phyloP scores from a whole-genome alignment of 2,888 invertebrate genomes.

The Chydorus sphaericus region DNA sequence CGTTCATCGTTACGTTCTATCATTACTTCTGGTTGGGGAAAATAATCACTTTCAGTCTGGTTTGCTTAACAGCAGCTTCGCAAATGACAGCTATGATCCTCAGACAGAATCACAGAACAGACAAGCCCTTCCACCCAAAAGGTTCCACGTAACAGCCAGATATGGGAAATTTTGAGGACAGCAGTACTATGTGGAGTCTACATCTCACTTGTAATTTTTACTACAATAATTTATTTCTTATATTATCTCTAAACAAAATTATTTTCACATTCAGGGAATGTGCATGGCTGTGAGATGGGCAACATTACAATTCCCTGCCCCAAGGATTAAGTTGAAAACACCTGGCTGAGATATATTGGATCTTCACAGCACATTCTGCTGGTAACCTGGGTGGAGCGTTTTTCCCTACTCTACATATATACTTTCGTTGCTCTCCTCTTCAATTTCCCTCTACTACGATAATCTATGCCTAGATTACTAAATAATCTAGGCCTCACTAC shows the following conservation, averaged over 20 bases:
- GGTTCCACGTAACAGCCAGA: neutral
- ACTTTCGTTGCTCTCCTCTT: constrained; percentile 27
- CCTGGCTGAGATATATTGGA: constrained; percentile 26
- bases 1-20: neutral
- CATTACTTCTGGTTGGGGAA: neutral
- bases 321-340: constrained; percentile 24
- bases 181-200: constrained; percentile 2
- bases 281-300: constrained; percentile 32
- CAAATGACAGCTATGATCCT: neutral
- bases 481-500: constrained; percentile 26
- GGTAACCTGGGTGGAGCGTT: constrained; percentile 31
- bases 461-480: constrained; percentile 27
- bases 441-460: constrained; percentile 28
- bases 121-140: neutral
- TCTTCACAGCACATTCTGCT: constrained; percentile 29
- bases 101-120: neutral
- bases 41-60: constrained; percentile 1
- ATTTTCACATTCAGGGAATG: constrained; percentile 28
- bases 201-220: neutral
- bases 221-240: neutral
- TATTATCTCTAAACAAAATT: neutral
- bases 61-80: neutral
- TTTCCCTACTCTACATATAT: constrained; percentile 21
- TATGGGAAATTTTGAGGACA: constrained; percentile 4
- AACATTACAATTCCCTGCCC: constrained; percentile 30